Evolutionary conservation across 2,888 invertebrate genomes (phyloP), one percentile per base, ranked within the genome.

Genomic region (Cosmopolites sordidus): DNA sequence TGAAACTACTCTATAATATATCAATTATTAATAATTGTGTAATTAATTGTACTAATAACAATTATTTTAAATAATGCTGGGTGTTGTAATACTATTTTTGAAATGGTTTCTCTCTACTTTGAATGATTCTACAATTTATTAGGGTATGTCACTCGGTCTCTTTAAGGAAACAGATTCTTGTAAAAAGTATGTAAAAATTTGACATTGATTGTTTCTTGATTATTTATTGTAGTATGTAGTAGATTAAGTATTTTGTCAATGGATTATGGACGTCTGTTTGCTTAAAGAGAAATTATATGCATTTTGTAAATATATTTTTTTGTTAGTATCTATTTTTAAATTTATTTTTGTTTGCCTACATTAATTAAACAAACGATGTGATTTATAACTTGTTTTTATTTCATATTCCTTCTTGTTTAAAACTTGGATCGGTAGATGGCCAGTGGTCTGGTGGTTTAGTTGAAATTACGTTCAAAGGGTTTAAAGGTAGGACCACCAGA

Each of bases 281-380:
- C 27, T 50, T 39, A 30, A 18, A 14, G 37, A 18, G 16, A 11
- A 39, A 1, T 16, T 33, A 33, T 11, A 33, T 62, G 58, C 59
- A 63, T 63, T 63, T 60, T 61, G 64, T 67, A 64, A 64, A 67
- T 59, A 67, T 66, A 65, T 50, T 56, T 66, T 64, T 12, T 33
- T 64, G 65, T 67, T 61, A 62, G 12, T 33, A 33, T 61, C 61
- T 59, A n/a, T 61, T 62, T 64, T 64, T 63, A 62, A 62, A 60
- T 64, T 61, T 59, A 60, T 61, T 59, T 62, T 63, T 62, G 54
- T 61, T 62, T 63, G 60, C 60, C 60, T 60, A 57, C 44, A 49
- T 55, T 58, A 60, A 63, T 58, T 52, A 56, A 62, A 16, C 5
- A 12, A 53, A 38, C 16, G 16, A 16, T 14, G 17, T 30, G 14